Conservation (phyloP, 1,140 invertebrate species). For the Bilobella aurantiaca region DNA sequence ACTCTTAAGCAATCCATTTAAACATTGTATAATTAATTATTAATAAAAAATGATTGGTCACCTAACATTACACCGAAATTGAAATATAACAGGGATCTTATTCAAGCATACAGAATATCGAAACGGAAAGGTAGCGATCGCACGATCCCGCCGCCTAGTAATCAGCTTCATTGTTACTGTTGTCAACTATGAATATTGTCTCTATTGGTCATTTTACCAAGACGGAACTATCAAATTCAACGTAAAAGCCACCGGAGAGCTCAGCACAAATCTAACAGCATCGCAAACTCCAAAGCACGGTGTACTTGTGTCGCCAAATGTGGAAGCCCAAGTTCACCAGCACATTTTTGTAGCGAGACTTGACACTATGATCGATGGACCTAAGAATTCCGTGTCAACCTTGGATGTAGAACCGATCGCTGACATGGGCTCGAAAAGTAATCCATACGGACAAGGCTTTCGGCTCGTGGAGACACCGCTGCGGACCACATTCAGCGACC, state of each 20-base stretch:
- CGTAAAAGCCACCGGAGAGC: conserved; percentile 33
- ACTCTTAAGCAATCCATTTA: too few relatives aligned
- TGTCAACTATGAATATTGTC: conserved; percentile 34
- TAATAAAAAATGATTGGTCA: too few relatives aligned
- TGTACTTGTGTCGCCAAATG: conserved; percentile 17
- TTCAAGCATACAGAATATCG: conserved; percentile 33
- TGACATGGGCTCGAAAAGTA: conserved; percentile 16
- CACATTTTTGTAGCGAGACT: conserved; percentile 31
- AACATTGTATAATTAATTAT: too few relatives aligned
- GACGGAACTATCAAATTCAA: conserved; percentile 29
- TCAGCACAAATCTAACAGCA: conserved; percentile 27
- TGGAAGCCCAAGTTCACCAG: conserved; percentile 30
- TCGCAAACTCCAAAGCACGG: conserved; percentile 13
- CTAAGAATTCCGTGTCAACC: conserved; percentile 21
- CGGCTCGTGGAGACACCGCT: conserved; percentile 14
- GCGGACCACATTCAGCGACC: background rate
- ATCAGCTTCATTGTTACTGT: conserved; percentile 33
- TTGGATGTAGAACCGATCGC: conserved; percentile 23
- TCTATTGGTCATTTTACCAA: conserved; percentile 32
- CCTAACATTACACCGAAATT: too few relatives aligned
- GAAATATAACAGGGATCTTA: conserved; percentile 21
- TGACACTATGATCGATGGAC: conserved; percentile 32
- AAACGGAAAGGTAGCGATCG: conserved; percentile 24
- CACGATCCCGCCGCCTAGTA: conserved; percentile 21
- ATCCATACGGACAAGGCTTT: conserved; percentile 32